Evolutionary conservation across 2,888 invertebrate genomes (phyloP).

Genomic region (Acleris cristana): DNA sequence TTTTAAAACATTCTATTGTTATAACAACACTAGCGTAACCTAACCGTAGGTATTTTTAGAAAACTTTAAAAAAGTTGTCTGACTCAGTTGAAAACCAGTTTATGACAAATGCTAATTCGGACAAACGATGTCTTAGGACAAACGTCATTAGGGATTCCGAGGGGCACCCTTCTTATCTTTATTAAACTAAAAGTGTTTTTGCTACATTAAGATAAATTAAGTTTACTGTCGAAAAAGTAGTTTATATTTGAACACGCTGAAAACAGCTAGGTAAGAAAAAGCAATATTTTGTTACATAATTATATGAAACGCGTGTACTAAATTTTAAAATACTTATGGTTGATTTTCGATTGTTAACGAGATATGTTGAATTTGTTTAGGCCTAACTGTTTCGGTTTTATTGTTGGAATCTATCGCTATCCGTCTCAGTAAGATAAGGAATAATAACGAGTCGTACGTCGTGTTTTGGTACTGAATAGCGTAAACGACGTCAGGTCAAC

Average conservation of each 20-base stretch:
- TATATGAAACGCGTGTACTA: slow-evolving; percentile 33
- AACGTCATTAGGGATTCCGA: too few species aligned
- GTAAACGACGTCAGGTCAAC: too few species aligned
- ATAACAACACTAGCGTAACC: too few species aligned
- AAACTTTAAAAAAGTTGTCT: too few species aligned
- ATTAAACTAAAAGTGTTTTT: not conserved
- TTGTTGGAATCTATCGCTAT: slow-evolving; percentile 27
- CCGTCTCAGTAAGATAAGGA: slow-evolving; percentile 32
- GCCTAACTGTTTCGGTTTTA: slow-evolving; percentile 32
- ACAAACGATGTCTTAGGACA: too few species aligned
- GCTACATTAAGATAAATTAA: not conserved
- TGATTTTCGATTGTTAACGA: slow-evolving; percentile 6
- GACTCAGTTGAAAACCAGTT: too few species aligned
- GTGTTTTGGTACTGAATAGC: too few species aligned
- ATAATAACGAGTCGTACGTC: not conserved
- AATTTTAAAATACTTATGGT: slow-evolving; percentile 14
- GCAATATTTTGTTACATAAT: slow-evolving; percentile 58
- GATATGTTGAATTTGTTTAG: slow-evolving; percentile 31
- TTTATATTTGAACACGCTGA: slow-evolving; percentile 9
- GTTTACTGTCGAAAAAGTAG: slow-evolving; percentile 13
- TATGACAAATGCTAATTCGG: too few species aligned
- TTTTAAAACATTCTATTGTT: too few species aligned
- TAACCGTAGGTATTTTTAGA: too few species aligned
- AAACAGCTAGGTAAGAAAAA: slow-evolving; percentile 48
- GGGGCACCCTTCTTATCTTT: not conserved